Evolutionary conservation across 2,797 vertebrate species (phyloP).

Genomic region (Amniataba percoides): DNA sequence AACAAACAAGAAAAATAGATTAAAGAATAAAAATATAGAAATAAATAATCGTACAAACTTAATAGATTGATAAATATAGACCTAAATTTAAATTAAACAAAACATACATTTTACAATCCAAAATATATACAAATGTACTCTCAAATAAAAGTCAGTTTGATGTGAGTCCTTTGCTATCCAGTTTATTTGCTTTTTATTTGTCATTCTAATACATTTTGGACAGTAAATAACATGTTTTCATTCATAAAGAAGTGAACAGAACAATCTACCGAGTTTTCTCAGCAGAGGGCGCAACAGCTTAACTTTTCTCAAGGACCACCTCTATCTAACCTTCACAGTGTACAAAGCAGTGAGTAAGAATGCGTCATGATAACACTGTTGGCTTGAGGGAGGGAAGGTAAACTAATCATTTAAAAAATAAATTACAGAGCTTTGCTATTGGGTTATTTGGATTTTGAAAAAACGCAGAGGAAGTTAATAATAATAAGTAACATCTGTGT

Average conservation of each 20-base stretch:
- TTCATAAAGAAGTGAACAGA: conserved; percentile 4
- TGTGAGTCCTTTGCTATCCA: neutral
- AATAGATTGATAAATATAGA: no score
- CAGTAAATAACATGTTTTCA: neutral
- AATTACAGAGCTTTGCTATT: neutral
- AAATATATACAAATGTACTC: no score
- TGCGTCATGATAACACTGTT: conserved; percentile 13
- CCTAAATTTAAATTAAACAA: no score
- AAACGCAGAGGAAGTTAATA: neutral
- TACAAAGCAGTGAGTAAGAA: conserved; percentile 26
- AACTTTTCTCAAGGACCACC: conserved; percentile 9
- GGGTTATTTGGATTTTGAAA: neutral
- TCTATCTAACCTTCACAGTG: conserved; percentile 15
- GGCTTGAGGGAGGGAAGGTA: conserved; percentile 15
- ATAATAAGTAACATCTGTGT: neutral
- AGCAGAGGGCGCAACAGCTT: conserved; percentile 72
- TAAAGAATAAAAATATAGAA: no score
- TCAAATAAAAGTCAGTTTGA: neutral
- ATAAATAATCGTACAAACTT: no score
- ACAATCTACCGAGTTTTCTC: conserved; percentile 14
- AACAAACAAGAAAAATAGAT: no score
- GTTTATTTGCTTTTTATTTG: neutral
- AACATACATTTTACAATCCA: no score
- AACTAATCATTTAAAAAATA: conserved; percentile 15
- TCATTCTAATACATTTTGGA: neutral